A percentile compares a stretch with the other conserved stretches of the same genome.
These are phyloP conservation scores for Fopius arisanus DNA, from an alignment of 1,140 invertebrate species.

Conservation along the genomic window DNA sequence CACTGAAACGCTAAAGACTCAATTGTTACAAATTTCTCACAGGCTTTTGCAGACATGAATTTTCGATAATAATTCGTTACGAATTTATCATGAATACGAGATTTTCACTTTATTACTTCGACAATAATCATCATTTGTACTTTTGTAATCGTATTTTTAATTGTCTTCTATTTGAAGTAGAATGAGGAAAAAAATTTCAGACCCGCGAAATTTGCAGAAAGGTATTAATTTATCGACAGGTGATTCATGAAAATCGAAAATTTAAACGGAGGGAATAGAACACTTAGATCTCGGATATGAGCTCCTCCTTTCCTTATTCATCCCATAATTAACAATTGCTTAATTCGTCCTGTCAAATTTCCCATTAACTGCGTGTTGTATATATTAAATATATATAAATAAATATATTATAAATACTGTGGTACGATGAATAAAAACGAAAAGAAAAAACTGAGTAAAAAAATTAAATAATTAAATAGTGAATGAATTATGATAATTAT, in stretches of 20 bases:
- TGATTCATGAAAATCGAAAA: background rate
- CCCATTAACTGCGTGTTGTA: slow-evolving; percentile 53
- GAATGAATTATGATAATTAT: slow-evolving; percentile 40
- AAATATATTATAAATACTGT: slow-evolving; percentile 54
- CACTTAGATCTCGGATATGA: background rate
- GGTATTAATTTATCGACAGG: background rate
- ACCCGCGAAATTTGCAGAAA: background rate
- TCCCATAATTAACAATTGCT: slow-evolving; percentile 5
- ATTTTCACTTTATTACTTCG: slow-evolving; percentile 43
- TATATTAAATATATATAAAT: slow-evolving; percentile 54
- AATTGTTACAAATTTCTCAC: background rate
- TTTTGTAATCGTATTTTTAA: slow-evolving; percentile 48
- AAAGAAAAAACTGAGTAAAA: slow-evolving; percentile 42
- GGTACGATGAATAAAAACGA: slow-evolving; percentile 18
- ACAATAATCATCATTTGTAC: slow-evolving; percentile 56
- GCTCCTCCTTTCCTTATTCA: background rate
- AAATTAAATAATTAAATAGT: slow-evolving; percentile 44
- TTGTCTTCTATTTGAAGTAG: slow-evolving; percentile 21
- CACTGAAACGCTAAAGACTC: background rate
- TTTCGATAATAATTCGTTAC: background rate
- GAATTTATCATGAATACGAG: background rate
- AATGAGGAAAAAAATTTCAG: background rate
- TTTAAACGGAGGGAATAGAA: background rate
- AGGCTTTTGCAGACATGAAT: background rate
- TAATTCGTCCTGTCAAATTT: slow-evolving; percentile 40